These are phyloP conservation scores for Amazonetta brasiliensis DNA, from an alignment of 2,797 vertebrate species.

Conservation along the genomic window DNA sequence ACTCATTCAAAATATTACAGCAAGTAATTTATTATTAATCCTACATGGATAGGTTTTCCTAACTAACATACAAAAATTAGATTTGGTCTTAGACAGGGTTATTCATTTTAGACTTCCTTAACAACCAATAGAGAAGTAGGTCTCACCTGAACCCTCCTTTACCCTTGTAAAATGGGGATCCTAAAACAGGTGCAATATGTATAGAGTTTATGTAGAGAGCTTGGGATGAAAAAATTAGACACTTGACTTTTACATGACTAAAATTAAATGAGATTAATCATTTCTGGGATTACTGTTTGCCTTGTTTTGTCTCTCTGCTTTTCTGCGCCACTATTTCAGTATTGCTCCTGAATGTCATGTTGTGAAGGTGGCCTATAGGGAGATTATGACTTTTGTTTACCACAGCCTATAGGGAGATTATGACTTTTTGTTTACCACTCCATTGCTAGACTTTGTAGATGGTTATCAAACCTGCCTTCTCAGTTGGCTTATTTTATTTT, in stretches of 20 bases:
- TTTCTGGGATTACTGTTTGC: not conserved
- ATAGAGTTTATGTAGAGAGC: not conserved
- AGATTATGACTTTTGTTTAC: conserved; percentile 6
- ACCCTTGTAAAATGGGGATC: not conserved
- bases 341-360: not conserved
- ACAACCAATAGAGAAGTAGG: not conserved
- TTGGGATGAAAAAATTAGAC: not conserved
- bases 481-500: not conserved
- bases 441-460: not conserved
- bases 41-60: not conserved
- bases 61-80: not conserved
- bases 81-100: not conserved
- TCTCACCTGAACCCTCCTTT: not conserved
- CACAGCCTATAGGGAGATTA: not conserved
- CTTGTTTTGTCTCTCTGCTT: not conserved
- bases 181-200: not conserved
- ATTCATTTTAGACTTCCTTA: not conserved
- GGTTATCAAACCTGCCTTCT: not conserved
- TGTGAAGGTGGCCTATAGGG: not conserved
- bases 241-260: not conserved
- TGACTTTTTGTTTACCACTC: conserved; percentile 13
- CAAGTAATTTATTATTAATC: not conserved
- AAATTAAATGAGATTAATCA: not conserved
- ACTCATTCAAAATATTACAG: not conserved
- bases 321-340: not conserved